Conservation (phyloP, 2,888 invertebrate genomes). For the Pristionchus exspectatus region DNA sequence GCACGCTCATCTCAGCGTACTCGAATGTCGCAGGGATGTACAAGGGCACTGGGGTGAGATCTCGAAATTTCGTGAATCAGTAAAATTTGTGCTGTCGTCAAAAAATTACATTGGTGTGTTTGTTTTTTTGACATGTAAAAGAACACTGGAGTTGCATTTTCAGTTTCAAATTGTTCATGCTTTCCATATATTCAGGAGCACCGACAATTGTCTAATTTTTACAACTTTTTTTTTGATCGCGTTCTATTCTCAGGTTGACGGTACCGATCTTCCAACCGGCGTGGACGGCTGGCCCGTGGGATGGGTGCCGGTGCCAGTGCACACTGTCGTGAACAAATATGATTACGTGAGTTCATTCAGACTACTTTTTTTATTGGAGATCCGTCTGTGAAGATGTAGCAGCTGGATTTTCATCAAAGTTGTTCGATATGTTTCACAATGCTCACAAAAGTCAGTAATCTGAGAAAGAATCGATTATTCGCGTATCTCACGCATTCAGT, state of each 20-base stretch:
- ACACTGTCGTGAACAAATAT: conserved; percentile 66
- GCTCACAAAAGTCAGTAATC: neutral
- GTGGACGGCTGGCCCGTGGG: conserved; percentile 64
- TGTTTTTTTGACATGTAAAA: too few species aligned
- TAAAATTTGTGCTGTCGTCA: too few species aligned
- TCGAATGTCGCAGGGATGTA: conserved; percentile 89
- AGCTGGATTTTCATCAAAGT: too few species aligned
- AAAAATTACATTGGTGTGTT: too few species aligned
- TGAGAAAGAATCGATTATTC: neutral
- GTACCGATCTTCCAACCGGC: neutral
- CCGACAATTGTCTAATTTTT: too few species aligned
- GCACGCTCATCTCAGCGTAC: conserved; percentile 87
- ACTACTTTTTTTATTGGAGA: neutral
- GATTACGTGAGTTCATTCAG: conserved; percentile 57
- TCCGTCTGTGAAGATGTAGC: too few species aligned
- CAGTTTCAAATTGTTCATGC: too few species aligned
- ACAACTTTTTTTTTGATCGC: too few species aligned
- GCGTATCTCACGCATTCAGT: neutral
- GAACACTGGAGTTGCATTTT: too few species aligned
- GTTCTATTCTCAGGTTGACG: neutral
- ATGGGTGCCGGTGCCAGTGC: conserved; percentile 74
- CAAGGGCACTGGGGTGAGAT: neutral
- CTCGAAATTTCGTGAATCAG: neutral
- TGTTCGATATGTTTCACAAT: neutral
- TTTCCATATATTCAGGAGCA: too few species aligned